Percentiles rank a stretch among this genome's conserved stretches.
Conservation (phyloP, 2,888 invertebrate species). For the Netelia melanura region DNA sequence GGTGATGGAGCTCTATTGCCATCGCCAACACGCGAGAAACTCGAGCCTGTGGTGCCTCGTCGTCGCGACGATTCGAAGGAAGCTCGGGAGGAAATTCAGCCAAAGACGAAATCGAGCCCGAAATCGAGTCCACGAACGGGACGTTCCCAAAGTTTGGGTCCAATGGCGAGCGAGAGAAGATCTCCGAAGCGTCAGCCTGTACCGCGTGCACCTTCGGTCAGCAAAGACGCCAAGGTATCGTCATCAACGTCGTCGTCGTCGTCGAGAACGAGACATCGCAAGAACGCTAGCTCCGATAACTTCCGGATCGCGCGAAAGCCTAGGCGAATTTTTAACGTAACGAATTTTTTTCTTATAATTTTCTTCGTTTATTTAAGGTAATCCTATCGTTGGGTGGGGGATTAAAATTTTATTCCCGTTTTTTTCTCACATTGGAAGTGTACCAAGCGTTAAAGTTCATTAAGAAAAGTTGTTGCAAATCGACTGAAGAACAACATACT, state of each 20-base stretch:
- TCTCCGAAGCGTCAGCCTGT: conserved; percentile 93
- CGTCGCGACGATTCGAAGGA: conserved; percentile 86
- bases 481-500: too few relatives aligned
- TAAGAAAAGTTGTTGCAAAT: too few relatives aligned
- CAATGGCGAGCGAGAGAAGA: conserved; percentile 88
- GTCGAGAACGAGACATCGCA: conserved; percentile 54
- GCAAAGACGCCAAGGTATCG: conserved; percentile 81
- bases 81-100: conserved; percentile 80
- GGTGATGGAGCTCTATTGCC: conserved; percentile 89
- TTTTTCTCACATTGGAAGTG: too few relatives aligned
- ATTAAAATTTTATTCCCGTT: too few relatives aligned
- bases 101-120: conserved; percentile 86
- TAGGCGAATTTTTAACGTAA: conserved; percentile 66
- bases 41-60: conserved; percentile 89
- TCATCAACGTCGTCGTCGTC: conserved; percentile 53
- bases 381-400: too few relatives aligned
- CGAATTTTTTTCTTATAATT: background rate
- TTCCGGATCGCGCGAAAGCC: conserved; percentile 64
- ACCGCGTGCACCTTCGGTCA: conserved; percentile 81
- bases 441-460: too few relatives aligned
- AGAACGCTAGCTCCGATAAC: conserved; percentile 60
- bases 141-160: conserved; percentile 91
- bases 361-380: conserved; percentile 7
- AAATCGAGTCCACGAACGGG: conserved; percentile 87
- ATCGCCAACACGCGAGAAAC: conserved; percentile 90